A percentile compares a stretch with the other conserved stretches of the same genome.
phyloP scores from a whole-genome alignment of 92 coral and sea anemone species.

The Palythoa grandiflora region DNA sequence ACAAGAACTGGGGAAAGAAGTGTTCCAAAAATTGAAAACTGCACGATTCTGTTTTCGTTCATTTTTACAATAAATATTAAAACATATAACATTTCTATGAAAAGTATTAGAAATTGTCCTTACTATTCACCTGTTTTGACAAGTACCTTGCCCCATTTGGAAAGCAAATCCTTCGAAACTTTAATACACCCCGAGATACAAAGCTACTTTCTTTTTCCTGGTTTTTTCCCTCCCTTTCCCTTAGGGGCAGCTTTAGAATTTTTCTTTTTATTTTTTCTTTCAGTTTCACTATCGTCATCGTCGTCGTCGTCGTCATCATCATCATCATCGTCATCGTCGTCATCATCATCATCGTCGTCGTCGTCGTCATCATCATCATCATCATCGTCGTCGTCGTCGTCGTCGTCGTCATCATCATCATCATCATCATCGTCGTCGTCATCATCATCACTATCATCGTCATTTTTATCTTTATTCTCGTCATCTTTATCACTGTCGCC shows the following conservation, averaged over 20 bases:
- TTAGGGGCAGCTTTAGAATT: constrained; percentile 17
- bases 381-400: constrained; percentile 80
- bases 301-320: constrained; percentile 76
- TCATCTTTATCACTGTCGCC: constrained; percentile 72
- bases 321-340: constrained; percentile 65
- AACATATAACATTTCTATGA: too few species aligned
- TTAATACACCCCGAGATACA: background rate
- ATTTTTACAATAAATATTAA: background rate
- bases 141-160: background rate
- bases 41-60: background rate
- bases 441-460: constrained; percentile 57
- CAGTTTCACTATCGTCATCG: constrained; percentile 78
- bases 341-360: constrained; percentile 76
- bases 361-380: constrained; percentile 84
- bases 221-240: constrained; percentile 35
- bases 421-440: constrained; percentile 74
- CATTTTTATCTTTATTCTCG: constrained; percentile 36
- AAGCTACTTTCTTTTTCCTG: constrained; percentile 26
- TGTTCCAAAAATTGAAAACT: background rate
- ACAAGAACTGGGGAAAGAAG: background rate
- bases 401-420: constrained; percentile 76
- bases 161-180: background rate
- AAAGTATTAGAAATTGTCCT: background rate
- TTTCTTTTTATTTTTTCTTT: constrained; percentile 34
- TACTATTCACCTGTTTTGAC: background rate